These are phyloP conservation scores for Struthidea cinerea DNA, from an alignment of 2,113 vertebrate genomes.

Conservation along the genomic window DNA sequence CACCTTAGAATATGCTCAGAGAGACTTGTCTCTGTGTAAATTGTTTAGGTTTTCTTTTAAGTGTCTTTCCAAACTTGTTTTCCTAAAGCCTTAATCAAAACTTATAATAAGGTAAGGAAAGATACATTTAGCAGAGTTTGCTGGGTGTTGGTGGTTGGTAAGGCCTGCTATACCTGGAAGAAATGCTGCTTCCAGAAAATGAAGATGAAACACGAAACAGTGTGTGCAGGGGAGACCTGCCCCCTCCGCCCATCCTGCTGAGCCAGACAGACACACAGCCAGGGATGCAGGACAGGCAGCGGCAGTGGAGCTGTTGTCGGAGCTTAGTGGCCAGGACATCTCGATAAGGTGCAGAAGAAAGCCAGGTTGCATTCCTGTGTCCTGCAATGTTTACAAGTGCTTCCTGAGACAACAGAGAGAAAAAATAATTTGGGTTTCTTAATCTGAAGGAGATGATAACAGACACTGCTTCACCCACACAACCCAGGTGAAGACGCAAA, in stretches of 20 bases:
- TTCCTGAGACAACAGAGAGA: background rate
- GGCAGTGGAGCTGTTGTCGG: background rate
- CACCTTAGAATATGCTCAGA: background rate
- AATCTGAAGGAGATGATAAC: background rate
- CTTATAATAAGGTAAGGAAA: background rate
- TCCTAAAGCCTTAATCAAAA: background rate
- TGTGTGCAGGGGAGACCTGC: background rate
- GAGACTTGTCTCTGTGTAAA: background rate
- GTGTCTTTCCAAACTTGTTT: background rate
- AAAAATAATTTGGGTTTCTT: background rate
- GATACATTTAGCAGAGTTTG: background rate
- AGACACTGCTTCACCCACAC: background rate
- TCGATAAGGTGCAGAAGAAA: background rate
- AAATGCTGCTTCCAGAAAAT: background rate
- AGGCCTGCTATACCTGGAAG: background rate
- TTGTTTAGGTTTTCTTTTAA: background rate
- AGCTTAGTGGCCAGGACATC: background rate
- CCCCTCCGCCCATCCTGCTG: background rate
- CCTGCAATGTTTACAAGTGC: background rate
- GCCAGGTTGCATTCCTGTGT: background rate
- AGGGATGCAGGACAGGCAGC: background rate
- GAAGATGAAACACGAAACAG: background rate
- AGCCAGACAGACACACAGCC: background rate
- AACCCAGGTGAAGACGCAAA: background rate
- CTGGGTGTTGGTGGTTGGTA: fast-evolving